Percentiles rank a stretch among this genome's conserved stretches.
Conservation (phyloP, 1,140 invertebrate genomes). For the Trichoplusia ni region DNA sequence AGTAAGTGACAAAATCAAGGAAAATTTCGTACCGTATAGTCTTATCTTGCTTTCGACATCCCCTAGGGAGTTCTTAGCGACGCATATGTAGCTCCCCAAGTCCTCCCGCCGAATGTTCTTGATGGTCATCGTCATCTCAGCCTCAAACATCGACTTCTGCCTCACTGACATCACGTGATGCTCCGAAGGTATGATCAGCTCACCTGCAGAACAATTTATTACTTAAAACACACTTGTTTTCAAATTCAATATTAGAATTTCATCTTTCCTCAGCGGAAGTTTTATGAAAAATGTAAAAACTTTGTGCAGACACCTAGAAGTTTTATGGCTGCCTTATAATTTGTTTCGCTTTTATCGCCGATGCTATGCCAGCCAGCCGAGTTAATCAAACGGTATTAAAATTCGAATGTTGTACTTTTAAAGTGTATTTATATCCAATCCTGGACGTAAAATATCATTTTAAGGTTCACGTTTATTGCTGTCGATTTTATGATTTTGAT, state of each 20-base stretch:
- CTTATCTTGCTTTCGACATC: slow-evolving; percentile 94
- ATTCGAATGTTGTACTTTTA: slow-evolving; percentile 29
- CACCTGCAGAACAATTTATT: slow-evolving; percentile 83
- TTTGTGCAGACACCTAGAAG: slow-evolving; percentile 73
- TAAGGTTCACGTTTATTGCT: not conserved
- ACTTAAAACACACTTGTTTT: slow-evolving; percentile 73
- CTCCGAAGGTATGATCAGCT: slow-evolving; percentile 90
- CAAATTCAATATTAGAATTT: slow-evolving; percentile 80
- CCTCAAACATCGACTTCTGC: slow-evolving; percentile 90
- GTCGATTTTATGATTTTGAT: slow-evolving; percentile 3
- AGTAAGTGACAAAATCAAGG: no score
- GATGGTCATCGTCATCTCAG: slow-evolving; percentile 92
- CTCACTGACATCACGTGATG: slow-evolving; percentile 90
- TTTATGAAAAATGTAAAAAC: slow-evolving; percentile 81
- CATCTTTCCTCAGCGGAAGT: slow-evolving; percentile 69
- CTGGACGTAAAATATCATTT: not conserved
- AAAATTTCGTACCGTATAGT: slow-evolving; percentile 88
- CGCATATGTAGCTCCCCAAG: slow-evolving; percentile 93
- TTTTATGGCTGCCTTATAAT: slow-evolving; percentile 78
- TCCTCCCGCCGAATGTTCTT: slow-evolving; percentile 90
- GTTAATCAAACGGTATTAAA: slow-evolving; percentile 46
- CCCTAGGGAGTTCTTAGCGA: slow-evolving; percentile 95
- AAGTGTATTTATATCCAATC: slow-evolving; percentile 23
- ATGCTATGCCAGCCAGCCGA: slow-evolving; percentile 43
- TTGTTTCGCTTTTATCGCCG: slow-evolving; percentile 74